These are phyloP conservation scores for Pelagia noctiluca DNA, from an alignment of 30 jellyfish, hydroid and myxozoan species.

Conservation along the genomic window DNA sequence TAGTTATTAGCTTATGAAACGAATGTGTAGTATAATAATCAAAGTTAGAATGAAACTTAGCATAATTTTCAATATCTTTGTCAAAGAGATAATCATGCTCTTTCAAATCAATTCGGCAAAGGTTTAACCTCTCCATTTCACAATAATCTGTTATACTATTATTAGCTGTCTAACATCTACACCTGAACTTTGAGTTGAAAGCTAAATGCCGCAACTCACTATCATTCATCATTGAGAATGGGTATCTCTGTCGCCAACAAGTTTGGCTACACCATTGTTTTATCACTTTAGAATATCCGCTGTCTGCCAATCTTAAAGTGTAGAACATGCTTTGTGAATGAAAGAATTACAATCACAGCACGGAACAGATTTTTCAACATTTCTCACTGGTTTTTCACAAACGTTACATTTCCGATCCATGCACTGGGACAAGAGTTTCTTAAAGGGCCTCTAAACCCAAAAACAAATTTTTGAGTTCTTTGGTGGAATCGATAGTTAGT, in stretches of 20 bases:
- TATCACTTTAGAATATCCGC: neutral
- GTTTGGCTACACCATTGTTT: neutral
- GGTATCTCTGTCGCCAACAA: neutral
- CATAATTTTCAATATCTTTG: too few species aligned
- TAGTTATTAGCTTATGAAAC: conserved; percentile 4
- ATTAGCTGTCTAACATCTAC: conserved; percentile 1
- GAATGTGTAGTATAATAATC: neutral
- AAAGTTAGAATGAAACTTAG: conserved; percentile 3
- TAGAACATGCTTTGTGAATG: neutral
- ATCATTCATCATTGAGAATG: neutral
- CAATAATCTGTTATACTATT: neutral
- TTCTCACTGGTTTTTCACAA: neutral
- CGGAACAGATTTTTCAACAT: conserved; percentile 3
- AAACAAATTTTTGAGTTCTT: too few species aligned
- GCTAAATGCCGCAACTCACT: conserved; percentile 2
- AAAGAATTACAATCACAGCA: neutral
- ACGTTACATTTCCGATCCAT: conserved; percentile 1
- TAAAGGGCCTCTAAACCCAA: too few species aligned
- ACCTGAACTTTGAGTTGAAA: neutral
- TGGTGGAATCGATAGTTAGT: too few species aligned
- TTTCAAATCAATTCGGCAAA: neutral
- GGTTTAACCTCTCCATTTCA: neutral
- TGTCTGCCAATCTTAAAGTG: neutral
- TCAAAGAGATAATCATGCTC: neutral
- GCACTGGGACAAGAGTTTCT: neutral